Evolutionary conservation across 2,888 invertebrate genomes (phyloP).

Genomic region (Cordylochernes scorpioides): DNA sequence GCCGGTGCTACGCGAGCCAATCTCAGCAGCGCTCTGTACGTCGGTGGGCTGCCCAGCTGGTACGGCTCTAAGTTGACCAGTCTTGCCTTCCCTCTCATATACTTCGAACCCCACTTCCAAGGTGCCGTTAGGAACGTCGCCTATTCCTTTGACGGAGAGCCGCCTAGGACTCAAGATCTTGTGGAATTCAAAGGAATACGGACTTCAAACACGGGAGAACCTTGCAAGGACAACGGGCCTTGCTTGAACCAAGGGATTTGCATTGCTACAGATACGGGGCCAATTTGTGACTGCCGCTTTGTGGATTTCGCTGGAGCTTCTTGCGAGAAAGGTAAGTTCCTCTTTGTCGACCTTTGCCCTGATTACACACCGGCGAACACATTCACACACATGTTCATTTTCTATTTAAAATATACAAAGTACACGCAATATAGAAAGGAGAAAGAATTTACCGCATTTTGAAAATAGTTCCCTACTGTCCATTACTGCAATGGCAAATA

Average conservation of each 20-base stretch:
- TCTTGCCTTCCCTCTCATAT: conserved; percentile 8
- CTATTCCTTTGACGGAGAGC: conserved; percentile 44
- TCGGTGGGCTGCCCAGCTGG: conserved; percentile 85
- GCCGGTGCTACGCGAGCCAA: conserved; percentile 47
- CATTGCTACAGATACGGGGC: conserved; percentile 78
- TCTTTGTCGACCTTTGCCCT: too few species aligned
- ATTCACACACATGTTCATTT: too few species aligned
- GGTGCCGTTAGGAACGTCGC: conserved; percentile 74
- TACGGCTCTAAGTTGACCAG: conserved; percentile 47
- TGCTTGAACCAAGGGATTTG: conserved; percentile 86
- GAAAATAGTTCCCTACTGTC: too few species aligned
- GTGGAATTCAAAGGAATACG: conserved; percentile 34
- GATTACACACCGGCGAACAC: too few species aligned
- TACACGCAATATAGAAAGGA: too few species aligned
- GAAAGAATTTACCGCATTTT: too few species aligned
- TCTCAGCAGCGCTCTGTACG: conserved; percentile 81
- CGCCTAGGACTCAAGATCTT: conserved; percentile 48
- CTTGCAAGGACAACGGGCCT: conserved; percentile 54
- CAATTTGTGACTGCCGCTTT: conserved; percentile 76
- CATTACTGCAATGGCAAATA: too few species aligned
- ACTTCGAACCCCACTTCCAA: conserved; percentile 30
- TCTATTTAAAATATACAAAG: too few species aligned
- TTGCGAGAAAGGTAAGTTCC: conserved; percentile 61
- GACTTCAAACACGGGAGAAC: conserved; percentile 38
- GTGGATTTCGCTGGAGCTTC: conserved; percentile 75